A percentile compares a stretch with the other conserved stretches of the same genome.
Conservation (phyloP, 2,888 invertebrate genomes). For the Drosophila mettleri region DNA sequence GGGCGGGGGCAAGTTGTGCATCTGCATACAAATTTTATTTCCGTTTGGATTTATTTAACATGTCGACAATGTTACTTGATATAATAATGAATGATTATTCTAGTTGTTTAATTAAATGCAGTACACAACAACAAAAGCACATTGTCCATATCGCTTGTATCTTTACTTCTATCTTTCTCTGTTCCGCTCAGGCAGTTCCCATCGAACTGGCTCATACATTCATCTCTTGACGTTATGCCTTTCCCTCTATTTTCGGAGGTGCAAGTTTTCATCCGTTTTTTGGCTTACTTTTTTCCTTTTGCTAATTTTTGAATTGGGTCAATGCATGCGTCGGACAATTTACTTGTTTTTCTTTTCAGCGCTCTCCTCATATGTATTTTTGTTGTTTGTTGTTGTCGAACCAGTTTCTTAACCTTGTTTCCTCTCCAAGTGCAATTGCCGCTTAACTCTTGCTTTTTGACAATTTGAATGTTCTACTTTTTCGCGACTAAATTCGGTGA, state of each 20-base stretch:
- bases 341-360: conserved; percentile 39
- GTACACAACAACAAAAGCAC: conserved; percentile 18
- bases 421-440: conserved; percentile 69
- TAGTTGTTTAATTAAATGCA: conserved; percentile 52
- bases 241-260: conserved; percentile 41
- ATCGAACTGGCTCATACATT: conserved; percentile 7
- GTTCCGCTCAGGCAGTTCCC: neutral
- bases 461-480: conserved; percentile 71
- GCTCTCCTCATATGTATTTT: conserved; percentile 22
- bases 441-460: conserved; percentile 67
- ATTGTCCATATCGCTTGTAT: conserved; percentile 16
- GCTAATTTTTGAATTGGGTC: conserved; percentile 69
- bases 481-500: conserved; percentile 23
- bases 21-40: conserved; percentile 31
- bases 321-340: conserved; percentile 59
- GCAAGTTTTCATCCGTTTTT: conserved; percentile 40
- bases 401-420: conserved; percentile 79
- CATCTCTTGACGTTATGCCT: conserved; percentile 44
- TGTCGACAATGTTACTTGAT: conserved; percentile 20
- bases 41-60: conserved; percentile 24
- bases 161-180: conserved; percentile 8
- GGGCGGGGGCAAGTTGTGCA: conserved; percentile 1
- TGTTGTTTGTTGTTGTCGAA: conserved; percentile 56
- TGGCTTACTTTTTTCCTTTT: conserved; percentile 34
- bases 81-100: conserved; percentile 47